phyloP scores from a whole-genome alignment of 2,113 vertebrate species.

The Ammodytes dubius region DNA sequence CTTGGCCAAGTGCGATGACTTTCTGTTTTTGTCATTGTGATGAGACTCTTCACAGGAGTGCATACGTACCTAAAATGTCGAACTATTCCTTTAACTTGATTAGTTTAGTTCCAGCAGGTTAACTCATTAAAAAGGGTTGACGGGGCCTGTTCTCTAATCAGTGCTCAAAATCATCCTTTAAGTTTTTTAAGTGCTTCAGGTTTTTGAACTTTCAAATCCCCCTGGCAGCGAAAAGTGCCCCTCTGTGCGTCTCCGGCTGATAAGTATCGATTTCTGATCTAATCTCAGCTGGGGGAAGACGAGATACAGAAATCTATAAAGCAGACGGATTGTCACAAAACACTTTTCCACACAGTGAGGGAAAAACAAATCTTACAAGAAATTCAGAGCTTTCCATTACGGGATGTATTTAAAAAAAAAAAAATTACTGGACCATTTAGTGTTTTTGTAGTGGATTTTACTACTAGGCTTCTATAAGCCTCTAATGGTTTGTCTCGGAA shows the following conservation, averaged over 20 bases:
- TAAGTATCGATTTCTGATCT: slow-evolving; percentile 70
- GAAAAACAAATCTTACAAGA: slow-evolving; percentile 31
- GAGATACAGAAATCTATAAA: slow-evolving; percentile 50
- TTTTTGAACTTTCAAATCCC: slow-evolving; percentile 44
- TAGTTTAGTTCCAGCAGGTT: not conserved
- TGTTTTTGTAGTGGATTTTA: slow-evolving; percentile 27
- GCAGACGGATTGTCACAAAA: slow-evolving; percentile 41
- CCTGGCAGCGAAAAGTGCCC: slow-evolving; percentile 49
- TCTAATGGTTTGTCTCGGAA: slow-evolving; percentile 34
- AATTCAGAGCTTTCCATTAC: slow-evolving; percentile 30
- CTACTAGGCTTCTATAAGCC: not conserved
- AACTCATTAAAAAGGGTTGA: not conserved
- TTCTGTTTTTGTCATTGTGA: not conserved
- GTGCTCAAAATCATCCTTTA: slow-evolving; percentile 25
- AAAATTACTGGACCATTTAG: slow-evolving; percentile 18
- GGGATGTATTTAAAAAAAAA: slow-evolving; percentile 11
- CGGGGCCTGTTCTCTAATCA: slow-evolving; percentile 16
- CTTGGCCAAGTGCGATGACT: not conserved
- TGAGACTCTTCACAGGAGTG: not conserved
- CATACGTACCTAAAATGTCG: slow-evolving; percentile 1
- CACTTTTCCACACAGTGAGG: slow-evolving; percentile 25
- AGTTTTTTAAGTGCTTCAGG: slow-evolving; percentile 32
- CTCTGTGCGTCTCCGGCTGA: slow-evolving; percentile 35
- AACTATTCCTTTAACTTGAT: slow-evolving; percentile 18
- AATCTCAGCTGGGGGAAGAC: slow-evolving; percentile 50